Evolutionary conservation across 2,113 vertebrate species (phyloP).

Genomic region (Paralichthys olivaceus): DNA sequence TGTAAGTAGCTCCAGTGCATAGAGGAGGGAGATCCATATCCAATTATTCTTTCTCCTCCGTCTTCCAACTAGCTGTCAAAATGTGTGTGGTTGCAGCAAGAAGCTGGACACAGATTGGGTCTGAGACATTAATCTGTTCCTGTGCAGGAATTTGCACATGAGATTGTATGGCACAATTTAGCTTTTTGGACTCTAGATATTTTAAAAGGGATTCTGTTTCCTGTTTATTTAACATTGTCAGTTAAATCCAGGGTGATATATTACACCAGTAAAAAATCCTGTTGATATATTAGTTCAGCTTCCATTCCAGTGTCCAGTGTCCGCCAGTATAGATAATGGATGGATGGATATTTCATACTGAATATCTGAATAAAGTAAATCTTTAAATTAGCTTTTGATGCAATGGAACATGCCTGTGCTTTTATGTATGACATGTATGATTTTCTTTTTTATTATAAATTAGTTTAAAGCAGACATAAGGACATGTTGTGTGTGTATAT

Average conservation of each 20-base stretch:
- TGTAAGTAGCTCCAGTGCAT: slow-evolving; percentile 49
- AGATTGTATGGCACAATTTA: neutral
- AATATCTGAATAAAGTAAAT: neutral
- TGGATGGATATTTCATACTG: neutral
- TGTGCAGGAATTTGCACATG: slow-evolving; percentile 24
- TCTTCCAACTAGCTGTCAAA: slow-evolving; percentile 57
- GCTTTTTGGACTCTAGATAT: neutral
- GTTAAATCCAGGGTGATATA: slow-evolving; percentile 19
- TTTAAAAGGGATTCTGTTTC: slow-evolving; percentile 12
- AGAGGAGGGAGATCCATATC: slow-evolving; percentile 36
- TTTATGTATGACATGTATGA: too few species aligned
- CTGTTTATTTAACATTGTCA: slow-evolving; percentile 16
- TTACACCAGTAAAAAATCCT: neutral
- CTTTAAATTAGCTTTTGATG: too few species aligned
- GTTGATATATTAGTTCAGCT: slow-evolving; percentile 6
- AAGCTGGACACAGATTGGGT: slow-evolving; percentile 10
- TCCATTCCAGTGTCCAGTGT: too few species aligned
- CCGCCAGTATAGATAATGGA: too few species aligned
- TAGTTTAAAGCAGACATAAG: too few species aligned
- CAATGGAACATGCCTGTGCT: too few species aligned
- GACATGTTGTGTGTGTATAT: too few species aligned
- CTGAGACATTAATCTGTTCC: slow-evolving; percentile 27
- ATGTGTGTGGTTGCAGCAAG: slow-evolving; percentile 36
- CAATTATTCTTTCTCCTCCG: slow-evolving; percentile 24
- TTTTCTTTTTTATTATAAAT: too few species aligned